A percentile compares a stretch with the other conserved stretches of the same genome.
Conservation (phyloP, 1,140 invertebrate genomes). For the Lerema accius region DNA sequence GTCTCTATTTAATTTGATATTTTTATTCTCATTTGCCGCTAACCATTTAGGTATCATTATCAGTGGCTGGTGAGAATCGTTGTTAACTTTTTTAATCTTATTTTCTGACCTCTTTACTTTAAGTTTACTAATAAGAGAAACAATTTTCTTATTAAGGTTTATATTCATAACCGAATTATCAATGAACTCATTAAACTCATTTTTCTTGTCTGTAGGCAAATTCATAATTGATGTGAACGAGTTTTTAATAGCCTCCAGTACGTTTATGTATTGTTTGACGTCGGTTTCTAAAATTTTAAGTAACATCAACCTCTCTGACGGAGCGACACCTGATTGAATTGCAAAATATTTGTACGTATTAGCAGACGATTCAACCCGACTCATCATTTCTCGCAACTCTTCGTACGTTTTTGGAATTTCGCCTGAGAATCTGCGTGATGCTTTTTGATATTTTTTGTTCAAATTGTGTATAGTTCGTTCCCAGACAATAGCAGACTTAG, state of each 20-base stretch:
- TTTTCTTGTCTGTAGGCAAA: conserved; percentile 43
- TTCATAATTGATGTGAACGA: conserved; percentile 39
- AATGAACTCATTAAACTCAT: conserved; percentile 55
- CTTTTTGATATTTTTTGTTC: conserved; percentile 37
- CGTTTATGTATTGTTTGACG: conserved; percentile 41
- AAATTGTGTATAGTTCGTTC: conserved; percentile 62
- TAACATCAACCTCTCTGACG: conserved; percentile 53
- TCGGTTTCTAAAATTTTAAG: conserved; percentile 60
- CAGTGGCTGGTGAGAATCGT: conserved; percentile 19
- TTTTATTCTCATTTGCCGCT: conserved; percentile 28
- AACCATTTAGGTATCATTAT: conserved; percentile 6
- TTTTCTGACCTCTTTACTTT: conserved; percentile 25
- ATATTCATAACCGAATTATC: conserved; percentile 50
- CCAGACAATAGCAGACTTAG: conserved; percentile 63
- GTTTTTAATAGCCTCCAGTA: conserved; percentile 50
- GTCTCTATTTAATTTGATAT: conserved; percentile 55
- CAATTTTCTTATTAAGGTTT: conserved; percentile 56
- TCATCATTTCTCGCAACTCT: conserved; percentile 55
- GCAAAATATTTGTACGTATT: conserved; percentile 58
- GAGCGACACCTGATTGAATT: conserved; percentile 41
- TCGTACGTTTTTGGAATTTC: conserved; percentile 46
- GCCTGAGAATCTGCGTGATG: conserved; percentile 44
- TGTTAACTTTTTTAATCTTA: background rate
- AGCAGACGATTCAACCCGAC: conserved; percentile 46
- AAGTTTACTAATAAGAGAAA: conserved; percentile 40